These are phyloP conservation scores for Lymantria monacha DNA, from an alignment of 2,888 invertebrate species.

Conservation along the genomic window DNA sequence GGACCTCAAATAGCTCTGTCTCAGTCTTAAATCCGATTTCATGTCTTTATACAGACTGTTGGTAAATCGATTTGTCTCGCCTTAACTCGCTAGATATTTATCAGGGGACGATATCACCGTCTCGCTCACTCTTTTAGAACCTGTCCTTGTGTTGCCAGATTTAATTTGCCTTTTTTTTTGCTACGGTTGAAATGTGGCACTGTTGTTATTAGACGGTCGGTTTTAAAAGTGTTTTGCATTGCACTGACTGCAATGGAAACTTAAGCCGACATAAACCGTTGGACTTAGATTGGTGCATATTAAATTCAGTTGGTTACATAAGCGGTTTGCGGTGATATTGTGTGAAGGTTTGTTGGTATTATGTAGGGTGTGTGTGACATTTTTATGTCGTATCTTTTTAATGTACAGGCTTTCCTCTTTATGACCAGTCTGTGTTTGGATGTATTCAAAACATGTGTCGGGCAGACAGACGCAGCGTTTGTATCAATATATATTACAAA, in stretches of 20 bases:
- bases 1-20: constrained; percentile 47
- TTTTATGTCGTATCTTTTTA: constrained; percentile 19
- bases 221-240: constrained; percentile 41
- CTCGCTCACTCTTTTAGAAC: constrained; percentile 55
- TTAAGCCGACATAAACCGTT: constrained; percentile 17
- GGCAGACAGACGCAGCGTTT: constrained; percentile 11
- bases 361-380: constrained; percentile 1
- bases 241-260: constrained; percentile 23
- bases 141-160: constrained; percentile 56
- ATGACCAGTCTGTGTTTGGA: constrained; percentile 20
- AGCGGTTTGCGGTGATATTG: constrained; percentile 19
- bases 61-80: constrained; percentile 71
- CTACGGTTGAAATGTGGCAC: constrained; percentile 38
- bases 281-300: constrained; percentile 20
- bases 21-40: constrained; percentile 55
- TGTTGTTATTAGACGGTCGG: constrained; percentile 35
- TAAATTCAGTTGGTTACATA: constrained; percentile 20
- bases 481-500: constrained; percentile 20
- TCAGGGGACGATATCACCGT: constrained; percentile 43
- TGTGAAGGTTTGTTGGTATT: constrained; percentile 20
- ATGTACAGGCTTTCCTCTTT: constrained; percentile 18
- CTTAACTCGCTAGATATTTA: constrained; percentile 53
- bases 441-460: constrained; percentile 13
- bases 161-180: constrained; percentile 59
- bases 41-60: constrained; percentile 53